Base-by-base conservation (phyloP, 2,113 vertebrate species). In the Motacilla tschutschensis region DNA sequence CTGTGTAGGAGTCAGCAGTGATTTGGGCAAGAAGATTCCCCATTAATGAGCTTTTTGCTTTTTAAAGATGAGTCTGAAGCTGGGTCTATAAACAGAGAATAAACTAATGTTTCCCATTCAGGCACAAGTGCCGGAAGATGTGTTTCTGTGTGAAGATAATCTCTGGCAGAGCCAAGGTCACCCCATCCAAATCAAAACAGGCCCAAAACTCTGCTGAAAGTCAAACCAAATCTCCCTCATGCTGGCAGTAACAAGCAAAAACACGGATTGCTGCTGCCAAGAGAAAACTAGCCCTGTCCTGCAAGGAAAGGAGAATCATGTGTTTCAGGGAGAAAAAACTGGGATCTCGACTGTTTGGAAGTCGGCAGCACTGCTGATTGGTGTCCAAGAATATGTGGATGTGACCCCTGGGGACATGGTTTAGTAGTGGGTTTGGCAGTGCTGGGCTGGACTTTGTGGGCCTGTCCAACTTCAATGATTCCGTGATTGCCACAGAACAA, bases 1-100 rank as follows among this genome's bases (percentile, higher is more conserved):
- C n/a, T 43, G 24, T 10, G 31, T 26, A 73, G 47, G 36, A 76
- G 10, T 41, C 40, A 77, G 31, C 0, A 0, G n/a, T 16, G 33
- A 22, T 44, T 15, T 67, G 24, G 38, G 46, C 31, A 71, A 83
- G 41, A 85, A 79, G 83, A 71, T 28, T 73, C 48, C 48, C 31
- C 3, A 5, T 44, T 53, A 62, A 60, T 38, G 29, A 83, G 14
- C 26, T 57, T 53, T 77, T 70, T 35, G 46, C 54, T 83, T 65
- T 64, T 35, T 62, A 43, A 79, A 78, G 35, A 54, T 10, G 35
- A 78, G 18, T 31, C 5, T 11, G 20, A n/a, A 84, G 70, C 66
- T 50, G 43, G 17, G 13, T 69, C 77, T 92, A 35, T 44, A 66
- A 79, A 75, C 29, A 35, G 73, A 80, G 83, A 79, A 31, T 31